Conservation (phyloP, 2,797 vertebrate genomes). For the Epinephelus malabaricus region DNA sequence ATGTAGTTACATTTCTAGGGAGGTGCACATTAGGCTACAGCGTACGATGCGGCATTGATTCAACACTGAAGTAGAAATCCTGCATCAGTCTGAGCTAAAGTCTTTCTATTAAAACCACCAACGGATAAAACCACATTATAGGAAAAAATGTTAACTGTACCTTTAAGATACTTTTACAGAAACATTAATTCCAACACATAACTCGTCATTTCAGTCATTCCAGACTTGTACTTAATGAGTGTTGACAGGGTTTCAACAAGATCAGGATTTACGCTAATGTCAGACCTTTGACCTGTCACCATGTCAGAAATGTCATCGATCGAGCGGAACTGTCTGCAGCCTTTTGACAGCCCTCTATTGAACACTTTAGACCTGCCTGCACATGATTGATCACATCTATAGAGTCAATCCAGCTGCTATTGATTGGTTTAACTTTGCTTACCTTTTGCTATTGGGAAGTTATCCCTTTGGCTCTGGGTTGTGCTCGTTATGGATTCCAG, state of each 20-base stretch:
- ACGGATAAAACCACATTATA: too few species aligned
- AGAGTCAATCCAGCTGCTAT: conserved; percentile 58
- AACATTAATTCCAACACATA: not conserved
- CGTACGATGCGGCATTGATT: too few species aligned
- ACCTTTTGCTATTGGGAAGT: conserved; percentile 75
- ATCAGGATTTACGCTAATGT: conserved; percentile 56
- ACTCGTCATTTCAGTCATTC: not conserved
- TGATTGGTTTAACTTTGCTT: conserved; percentile 75
- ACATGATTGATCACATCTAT: conserved; percentile 73
- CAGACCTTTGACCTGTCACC: conserved; percentile 37
- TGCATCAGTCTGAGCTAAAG: too few species aligned
- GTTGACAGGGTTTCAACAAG: conserved; percentile 32
- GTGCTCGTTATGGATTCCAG: conserved; percentile 65
- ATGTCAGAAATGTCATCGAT: conserved; percentile 53
- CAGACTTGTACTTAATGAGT: conserved; percentile 2
- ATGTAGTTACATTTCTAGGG: too few species aligned
- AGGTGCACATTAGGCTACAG: too few species aligned
- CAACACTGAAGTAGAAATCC: too few species aligned
- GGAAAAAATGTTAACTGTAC: too few species aligned
- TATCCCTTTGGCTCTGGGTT: conserved; percentile 61
- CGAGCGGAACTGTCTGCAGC: conserved; percentile 36
- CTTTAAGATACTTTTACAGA: not conserved
- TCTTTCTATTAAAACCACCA: too few species aligned
- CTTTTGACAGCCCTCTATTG: conserved; percentile 64
- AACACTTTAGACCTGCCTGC: conserved; percentile 54